phyloP scores from a whole-genome alignment of 2,888 invertebrate species.

The Cryptus viduatorius region DNA sequence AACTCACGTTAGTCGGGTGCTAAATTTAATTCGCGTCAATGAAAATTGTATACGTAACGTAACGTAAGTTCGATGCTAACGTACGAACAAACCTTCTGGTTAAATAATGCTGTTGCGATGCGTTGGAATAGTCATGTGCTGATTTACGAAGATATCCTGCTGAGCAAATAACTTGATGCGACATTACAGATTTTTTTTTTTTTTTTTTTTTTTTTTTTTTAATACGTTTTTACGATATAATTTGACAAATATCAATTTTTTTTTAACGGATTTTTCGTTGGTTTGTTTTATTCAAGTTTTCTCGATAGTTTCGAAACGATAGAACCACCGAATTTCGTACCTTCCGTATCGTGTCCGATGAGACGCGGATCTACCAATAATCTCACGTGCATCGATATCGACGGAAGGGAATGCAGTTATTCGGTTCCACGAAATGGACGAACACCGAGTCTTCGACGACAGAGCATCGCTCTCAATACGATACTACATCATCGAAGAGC shows the following conservation, averaged over 20 bases:
- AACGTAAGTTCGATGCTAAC: conserved; percentile 33
- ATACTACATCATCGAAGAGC: conserved; percentile 81
- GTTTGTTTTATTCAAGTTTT: not conserved
- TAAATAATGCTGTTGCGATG: too few relatives aligned
- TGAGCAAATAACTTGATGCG: too few relatives aligned
- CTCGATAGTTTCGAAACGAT: conserved; percentile 48
- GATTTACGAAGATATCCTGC: too few relatives aligned
- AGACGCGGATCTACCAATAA: conserved; percentile 68
- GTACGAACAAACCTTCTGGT: not conserved
- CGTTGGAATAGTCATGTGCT: too few relatives aligned
- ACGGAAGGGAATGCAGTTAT: conserved; percentile 74
- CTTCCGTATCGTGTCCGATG: conserved; percentile 45
- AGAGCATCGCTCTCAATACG: conserved; percentile 80
- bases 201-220: too few relatives aligned
- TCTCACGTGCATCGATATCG: conserved; percentile 75
- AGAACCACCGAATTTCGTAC: conserved; percentile 53
- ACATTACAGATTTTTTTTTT: too few relatives aligned
- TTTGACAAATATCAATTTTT: not conserved
- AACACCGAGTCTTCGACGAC: conserved; percentile 77
- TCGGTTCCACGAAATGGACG: conserved; percentile 72
- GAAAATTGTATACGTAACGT: conserved; percentile 1
- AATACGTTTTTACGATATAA: too few relatives aligned
- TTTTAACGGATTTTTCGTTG: not conserved
- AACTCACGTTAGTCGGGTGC: conserved; percentile 11
- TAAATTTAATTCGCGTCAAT: conserved; percentile 37